These are phyloP conservation scores for Sebastes paucispinis DNA, from an alignment of 2,797 vertebrate genomes.

Conservation along the genomic window DNA sequence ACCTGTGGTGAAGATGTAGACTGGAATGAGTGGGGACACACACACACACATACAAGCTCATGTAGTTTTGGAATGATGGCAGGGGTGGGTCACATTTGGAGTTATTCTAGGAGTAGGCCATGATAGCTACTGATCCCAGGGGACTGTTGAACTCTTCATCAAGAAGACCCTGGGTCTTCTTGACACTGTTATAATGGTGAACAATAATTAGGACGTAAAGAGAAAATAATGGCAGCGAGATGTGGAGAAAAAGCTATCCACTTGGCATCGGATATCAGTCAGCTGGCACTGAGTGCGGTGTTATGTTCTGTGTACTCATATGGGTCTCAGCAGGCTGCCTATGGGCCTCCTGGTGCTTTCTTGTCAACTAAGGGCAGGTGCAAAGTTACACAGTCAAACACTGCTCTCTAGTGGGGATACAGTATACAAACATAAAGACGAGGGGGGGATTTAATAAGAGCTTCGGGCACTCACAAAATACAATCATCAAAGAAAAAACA, in stretches of 20 bases:
- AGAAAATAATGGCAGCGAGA: slow-evolving; percentile 37
- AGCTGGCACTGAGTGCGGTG: slow-evolving; percentile 48
- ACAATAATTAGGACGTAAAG: slow-evolving; percentile 4
- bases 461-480: slow-evolving; percentile 52
- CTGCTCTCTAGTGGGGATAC: slow-evolving; percentile 76
- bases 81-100: slow-evolving; percentile 55
- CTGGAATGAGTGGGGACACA: slow-evolving; percentile 64
- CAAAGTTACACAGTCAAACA: slow-evolving; percentile 71
- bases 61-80: slow-evolving; percentile 72
- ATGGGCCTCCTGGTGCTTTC: slow-evolving; percentile 29
- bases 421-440: slow-evolving; percentile 47
- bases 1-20: slow-evolving; percentile 40
- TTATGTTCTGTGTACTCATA: slow-evolving; percentile 9
- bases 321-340: slow-evolving; percentile 17
- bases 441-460: slow-evolving; percentile 35
- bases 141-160: slow-evolving; percentile 14
- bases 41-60: slow-evolving; percentile 17
- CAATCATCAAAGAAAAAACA: slow-evolving; percentile 37
- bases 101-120: slow-evolving; percentile 50
- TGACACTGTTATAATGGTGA: slow-evolving; percentile 11
- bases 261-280: slow-evolving; percentile 40
- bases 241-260: neutral
- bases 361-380: slow-evolving; percentile 54
- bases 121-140: slow-evolving; percentile 14
- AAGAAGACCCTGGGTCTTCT: slow-evolving; percentile 6